A percentile compares a stretch with the other conserved stretches of the same genome.
These are phyloP conservation scores for Lycaena phlaeas DNA, from an alignment of 2,888 invertebrate genomes.

Conservation along the genomic window DNA sequence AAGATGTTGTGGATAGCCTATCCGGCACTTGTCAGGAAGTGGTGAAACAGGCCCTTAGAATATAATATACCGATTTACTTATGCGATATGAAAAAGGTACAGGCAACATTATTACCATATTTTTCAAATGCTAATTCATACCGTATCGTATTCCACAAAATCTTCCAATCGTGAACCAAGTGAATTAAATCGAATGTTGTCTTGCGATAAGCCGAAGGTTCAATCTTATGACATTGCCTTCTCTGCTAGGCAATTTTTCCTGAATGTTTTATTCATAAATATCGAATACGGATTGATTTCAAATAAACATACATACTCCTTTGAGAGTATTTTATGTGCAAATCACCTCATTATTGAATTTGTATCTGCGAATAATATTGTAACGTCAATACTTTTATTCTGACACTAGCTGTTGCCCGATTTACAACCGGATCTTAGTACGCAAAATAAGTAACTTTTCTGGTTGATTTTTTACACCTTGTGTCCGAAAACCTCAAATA, in stretches of 20 bases:
- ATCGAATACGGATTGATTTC: not conserved
- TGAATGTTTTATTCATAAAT: constrained; percentile 1
- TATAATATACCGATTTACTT: no score
- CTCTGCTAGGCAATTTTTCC: constrained; percentile 1
- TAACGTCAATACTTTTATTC: no score
- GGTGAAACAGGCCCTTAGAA: no score
- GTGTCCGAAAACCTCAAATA: no score
- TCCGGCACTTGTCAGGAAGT: no score
- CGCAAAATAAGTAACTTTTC: no score
- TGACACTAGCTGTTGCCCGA: no score
- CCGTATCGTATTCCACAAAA: not conserved
- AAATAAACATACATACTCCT: not conserved
- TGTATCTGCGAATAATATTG: not conserved
- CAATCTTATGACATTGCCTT: not conserved
- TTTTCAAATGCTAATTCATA: not conserved
- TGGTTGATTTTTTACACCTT: no score
- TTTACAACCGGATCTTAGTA: no score
- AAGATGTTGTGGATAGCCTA: no score
- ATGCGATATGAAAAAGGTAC: no score
- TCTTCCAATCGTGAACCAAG: not conserved
- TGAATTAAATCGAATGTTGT: not conserved
- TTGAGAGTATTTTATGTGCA: not conserved
- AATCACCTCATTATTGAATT: not conserved
- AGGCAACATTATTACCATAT: no score
- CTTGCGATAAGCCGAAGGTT: not conserved